Conservation (phyloP, 2,888 invertebrate species). For the Agapostemon virescens region DNA sequence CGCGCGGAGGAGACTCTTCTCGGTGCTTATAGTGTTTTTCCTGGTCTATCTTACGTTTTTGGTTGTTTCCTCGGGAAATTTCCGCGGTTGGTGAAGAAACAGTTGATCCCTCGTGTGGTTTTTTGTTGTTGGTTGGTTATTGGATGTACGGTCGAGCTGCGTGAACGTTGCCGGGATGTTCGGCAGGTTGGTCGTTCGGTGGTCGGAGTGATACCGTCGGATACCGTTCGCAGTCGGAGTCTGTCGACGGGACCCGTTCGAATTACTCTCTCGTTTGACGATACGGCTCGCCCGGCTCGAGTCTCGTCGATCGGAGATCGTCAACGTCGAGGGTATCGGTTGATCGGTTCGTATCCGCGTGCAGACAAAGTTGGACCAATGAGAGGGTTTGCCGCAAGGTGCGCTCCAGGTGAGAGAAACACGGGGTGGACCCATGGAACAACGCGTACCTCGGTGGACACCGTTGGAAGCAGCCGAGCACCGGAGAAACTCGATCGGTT, state of each 20-base stretch:
- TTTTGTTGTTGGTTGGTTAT: not conserved
- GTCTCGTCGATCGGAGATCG: not conserved
- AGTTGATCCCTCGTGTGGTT: not conserved
- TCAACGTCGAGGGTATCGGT: not conserved
- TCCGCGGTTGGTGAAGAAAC: constrained; percentile 10
- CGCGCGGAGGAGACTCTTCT: constrained; percentile 2
- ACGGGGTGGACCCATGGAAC: constrained; percentile 67
- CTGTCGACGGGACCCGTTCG: not conserved
- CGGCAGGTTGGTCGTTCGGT: constrained; percentile 37
- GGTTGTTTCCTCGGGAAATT: not conserved
- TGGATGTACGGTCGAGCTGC: not conserved
- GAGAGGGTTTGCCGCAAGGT: constrained; percentile 51
- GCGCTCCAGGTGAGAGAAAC: constrained; percentile 61
- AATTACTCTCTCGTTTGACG: not conserved
- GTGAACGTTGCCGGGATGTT: constrained; percentile 27
- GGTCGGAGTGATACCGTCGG: constrained; percentile 64
- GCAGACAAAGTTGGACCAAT: constrained; percentile 52
- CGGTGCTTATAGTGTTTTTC: not conserved
- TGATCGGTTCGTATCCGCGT: constrained; percentile 16
- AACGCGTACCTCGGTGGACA: constrained; percentile 52
- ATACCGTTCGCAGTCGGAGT: constrained; percentile 31
- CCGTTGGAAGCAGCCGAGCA: constrained; percentile 48
- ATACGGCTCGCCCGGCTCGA: not conserved
- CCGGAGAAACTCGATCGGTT: constrained; percentile 40
- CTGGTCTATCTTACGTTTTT: not conserved